Evolutionary conservation across 2,797 vertebrate genomes (phyloP), one percentile per base, ranked within the genome.

Genomic region (Cryptoblepharus egeriae): DNA sequence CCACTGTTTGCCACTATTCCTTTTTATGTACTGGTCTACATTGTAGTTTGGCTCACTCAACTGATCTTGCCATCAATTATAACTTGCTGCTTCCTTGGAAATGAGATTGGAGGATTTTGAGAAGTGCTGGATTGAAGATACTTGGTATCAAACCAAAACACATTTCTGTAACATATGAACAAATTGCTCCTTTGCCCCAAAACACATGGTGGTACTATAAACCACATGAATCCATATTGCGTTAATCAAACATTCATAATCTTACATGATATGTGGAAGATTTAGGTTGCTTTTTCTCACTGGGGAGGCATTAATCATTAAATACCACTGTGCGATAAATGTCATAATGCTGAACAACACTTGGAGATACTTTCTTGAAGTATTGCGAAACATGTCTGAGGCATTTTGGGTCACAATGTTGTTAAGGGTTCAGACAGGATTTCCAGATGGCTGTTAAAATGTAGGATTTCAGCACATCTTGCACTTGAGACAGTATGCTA

Each of bases 401-500:
- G 0, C 71, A 90, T 89, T 91, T 87, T 89, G 87, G 79, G 1
- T 83, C 88, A 89, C 52, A 84, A 86, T 77, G 75, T 80, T 63
- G 75, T 91, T 90, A 83, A 94, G 87, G 83, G 88, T 88, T 91
- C 61, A 85, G 81, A 81, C 60, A 84, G 75, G 91, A 93, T 92
- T 94, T 93, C 90, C 80, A 92, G 79, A 88, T 89, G 74, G 86
- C 67, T 80, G 81, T 87, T 81, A 81, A 92, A 92, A 84, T 87
- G 76, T 87, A 87, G 60, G 87, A 74, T 91, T 94, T 81, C 87
- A 88, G 93, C 93, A 93, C 84, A 92, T 91, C 80, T 80, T 92
- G 83, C 91, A 79, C 89, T 90, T 88, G 88, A 89, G 90, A 92
- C 81, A 81, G 60, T 82, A 89, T 83, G 92, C 91, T 74, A 88